phyloP scores from a whole-genome alignment of 2,797 vertebrate species.

The Pangasius djambal region DNA sequence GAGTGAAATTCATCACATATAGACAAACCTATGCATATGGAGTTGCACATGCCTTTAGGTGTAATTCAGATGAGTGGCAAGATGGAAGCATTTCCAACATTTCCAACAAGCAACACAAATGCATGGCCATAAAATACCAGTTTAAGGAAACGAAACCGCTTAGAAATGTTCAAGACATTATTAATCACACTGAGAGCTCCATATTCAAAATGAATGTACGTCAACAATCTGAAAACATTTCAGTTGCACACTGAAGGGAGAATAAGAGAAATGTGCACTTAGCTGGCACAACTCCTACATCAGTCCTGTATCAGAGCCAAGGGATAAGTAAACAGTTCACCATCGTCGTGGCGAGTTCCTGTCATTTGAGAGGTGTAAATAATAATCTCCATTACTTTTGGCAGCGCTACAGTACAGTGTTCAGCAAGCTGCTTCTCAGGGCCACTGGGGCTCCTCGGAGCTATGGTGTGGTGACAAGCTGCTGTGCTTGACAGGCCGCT shows the following conservation, averaged over 20 bases:
- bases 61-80: neutral
- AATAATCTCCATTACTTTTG: conserved; percentile 52
- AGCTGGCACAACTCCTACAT: conserved; percentile 21
- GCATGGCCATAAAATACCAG: conserved; percentile 10
- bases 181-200: neutral
- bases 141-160: neutral
- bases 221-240: neutral
- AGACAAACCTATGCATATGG: neutral
- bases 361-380: conserved; percentile 53
- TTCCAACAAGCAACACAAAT: conserved; percentile 12
- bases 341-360: conserved; percentile 18
- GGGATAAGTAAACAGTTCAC: conserved; percentile 36
- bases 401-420: conserved; percentile 41
- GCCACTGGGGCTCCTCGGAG: conserved; percentile 36
- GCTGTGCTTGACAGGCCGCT: conserved; percentile 64
- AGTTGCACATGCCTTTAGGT: neutral
- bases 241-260: neutral
- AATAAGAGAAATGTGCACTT: conserved; percentile 14
- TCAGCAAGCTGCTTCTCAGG: conserved; percentile 33
- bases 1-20: conserved; percentile 7
- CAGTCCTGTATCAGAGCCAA: conserved; percentile 29
- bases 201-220: neutral
- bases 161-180: conserved; percentile 6
- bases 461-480: conserved; percentile 72
- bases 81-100: neutral